Percentiles rank a stretch among this genome's conserved stretches.
Conservation (phyloP, 1,140 invertebrate species). For the Platyscapa corneri region DNA sequence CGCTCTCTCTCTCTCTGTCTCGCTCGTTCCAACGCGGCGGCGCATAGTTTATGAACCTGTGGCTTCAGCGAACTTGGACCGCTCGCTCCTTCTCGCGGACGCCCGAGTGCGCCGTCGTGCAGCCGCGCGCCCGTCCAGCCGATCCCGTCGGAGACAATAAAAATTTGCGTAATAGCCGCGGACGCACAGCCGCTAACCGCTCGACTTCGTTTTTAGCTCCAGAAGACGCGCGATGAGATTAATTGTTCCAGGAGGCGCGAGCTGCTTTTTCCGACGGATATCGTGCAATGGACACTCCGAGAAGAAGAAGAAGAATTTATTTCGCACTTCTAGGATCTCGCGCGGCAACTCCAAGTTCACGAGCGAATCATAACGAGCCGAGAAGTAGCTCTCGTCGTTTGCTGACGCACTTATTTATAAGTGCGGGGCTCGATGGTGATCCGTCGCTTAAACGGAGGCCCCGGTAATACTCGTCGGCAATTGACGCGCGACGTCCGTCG, state of each 20-base stretch:
- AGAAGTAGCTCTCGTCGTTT: too few relatives aligned
- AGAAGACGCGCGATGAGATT: not conserved
- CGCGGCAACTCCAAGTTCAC: too few relatives aligned
- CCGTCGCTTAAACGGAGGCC: too few relatives aligned
- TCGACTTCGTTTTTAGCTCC: too few relatives aligned
- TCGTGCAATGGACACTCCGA: too few relatives aligned
- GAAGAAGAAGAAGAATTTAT: not conserved
- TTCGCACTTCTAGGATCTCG: too few relatives aligned
- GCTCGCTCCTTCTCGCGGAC: constrained; percentile 8
- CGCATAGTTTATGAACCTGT: constrained; percentile 68
- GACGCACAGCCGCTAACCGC: not conserved
- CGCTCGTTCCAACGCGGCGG: constrained; percentile 19
- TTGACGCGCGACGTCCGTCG: too few relatives aligned
- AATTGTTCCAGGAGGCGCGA: not conserved
- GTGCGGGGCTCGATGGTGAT: too few relatives aligned
- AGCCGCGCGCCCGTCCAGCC: not conserved
- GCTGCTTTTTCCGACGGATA: not conserved
- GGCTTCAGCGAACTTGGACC: constrained; percentile 60
- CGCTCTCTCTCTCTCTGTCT: too few relatives aligned
- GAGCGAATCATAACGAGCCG: too few relatives aligned
- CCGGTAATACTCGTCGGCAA: too few relatives aligned
- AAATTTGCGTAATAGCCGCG: constrained; percentile 17
- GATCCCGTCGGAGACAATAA: constrained; percentile 19
- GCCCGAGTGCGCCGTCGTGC: not conserved
- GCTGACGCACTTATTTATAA: too few relatives aligned